Evolutionary conservation across 2,797 vertebrate species (phyloP).

Genomic region (Lepus oiostolus): DNA sequence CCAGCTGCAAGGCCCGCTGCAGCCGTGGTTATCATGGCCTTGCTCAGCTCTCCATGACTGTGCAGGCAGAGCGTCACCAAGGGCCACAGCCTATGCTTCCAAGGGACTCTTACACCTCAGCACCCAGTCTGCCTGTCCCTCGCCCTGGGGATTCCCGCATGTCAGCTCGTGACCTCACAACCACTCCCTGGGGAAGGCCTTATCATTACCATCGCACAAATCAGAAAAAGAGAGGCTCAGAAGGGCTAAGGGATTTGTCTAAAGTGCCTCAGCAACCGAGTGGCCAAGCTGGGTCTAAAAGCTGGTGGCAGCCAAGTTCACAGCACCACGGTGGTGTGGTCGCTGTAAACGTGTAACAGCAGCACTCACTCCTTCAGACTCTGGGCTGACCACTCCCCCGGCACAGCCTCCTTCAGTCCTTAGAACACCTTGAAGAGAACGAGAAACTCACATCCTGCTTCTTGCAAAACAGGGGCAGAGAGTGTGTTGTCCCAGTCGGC

Average conservation of each 20-base stretch:
- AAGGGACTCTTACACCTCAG: background rate
- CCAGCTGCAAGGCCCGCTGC: background rate
- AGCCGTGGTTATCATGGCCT: background rate
- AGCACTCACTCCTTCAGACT: background rate
- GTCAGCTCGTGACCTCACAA: background rate
- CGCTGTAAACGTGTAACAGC: background rate
- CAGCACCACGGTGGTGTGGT: too few relatives aligned
- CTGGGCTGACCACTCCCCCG: background rate
- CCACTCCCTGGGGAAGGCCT: background rate
- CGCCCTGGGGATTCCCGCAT: background rate
- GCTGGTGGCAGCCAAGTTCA: background rate
- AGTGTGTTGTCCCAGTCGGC: background rate
- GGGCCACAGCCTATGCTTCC: background rate
- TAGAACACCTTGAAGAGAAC: background rate
- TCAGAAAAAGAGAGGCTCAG: background rate
- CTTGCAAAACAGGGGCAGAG: background rate
- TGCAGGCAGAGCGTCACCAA: background rate
- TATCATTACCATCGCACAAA: background rate
- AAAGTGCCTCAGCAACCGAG: background rate
- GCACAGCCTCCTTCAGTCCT: background rate
- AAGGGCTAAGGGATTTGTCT: background rate
- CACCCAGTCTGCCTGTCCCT: background rate
- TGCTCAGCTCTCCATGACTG: background rate
- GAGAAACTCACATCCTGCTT: background rate
- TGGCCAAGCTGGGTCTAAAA: background rate